Evolutionary conservation across 2,797 vertebrate genomes (phyloP), one percentile per base, ranked within the genome.

Genomic region (Eremophila alpestris): DNA sequence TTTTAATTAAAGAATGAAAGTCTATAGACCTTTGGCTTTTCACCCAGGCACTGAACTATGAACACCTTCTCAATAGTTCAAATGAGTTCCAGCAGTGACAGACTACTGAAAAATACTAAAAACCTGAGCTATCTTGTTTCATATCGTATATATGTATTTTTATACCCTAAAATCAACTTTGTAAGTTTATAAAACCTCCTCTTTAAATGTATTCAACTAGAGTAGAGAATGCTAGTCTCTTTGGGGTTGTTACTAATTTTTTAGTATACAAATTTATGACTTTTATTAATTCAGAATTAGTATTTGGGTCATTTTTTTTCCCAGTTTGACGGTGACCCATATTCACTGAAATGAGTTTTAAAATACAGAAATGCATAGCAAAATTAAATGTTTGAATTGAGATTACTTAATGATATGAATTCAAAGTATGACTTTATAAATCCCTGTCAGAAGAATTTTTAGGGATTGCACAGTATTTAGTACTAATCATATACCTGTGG

Each of bases 391-490:
- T 84, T 81, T 80, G 17, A 78, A 82, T 86, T 84, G 73, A 70
- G 75, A 52, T 90, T 62, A 83, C 22, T 92, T 96, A 54, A 88
- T 87, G 17, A 18, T 96, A 77, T 3, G 41, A 41, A 41, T 41
- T 41, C 41, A 41, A 41, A 41, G 41, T 41, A 41, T 41, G 41
- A 41, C 8, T 41, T 94, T 81, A 51, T 95, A 95, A 95, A 89
- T 92, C 82, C 30, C 30, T 94, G 48, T 75, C 73, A 24, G 40
- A 95, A 94, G 77, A 63, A 16, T 34, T 87, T 96, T 92, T 95
- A 95, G 87, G 81, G 86, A 60, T 86, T 97, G 97, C 84, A 95
- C n/a, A 51, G 46, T 95, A 55, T 96, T 97, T 90, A 89, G 30
- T 87, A 94, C 60, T 87, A 90, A 84, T 89, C 85, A 93, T 96